These are phyloP conservation scores for Scaptomyza tumidula DNA, from an alignment of 2,888 invertebrate species.

Conservation along the genomic window DNA sequence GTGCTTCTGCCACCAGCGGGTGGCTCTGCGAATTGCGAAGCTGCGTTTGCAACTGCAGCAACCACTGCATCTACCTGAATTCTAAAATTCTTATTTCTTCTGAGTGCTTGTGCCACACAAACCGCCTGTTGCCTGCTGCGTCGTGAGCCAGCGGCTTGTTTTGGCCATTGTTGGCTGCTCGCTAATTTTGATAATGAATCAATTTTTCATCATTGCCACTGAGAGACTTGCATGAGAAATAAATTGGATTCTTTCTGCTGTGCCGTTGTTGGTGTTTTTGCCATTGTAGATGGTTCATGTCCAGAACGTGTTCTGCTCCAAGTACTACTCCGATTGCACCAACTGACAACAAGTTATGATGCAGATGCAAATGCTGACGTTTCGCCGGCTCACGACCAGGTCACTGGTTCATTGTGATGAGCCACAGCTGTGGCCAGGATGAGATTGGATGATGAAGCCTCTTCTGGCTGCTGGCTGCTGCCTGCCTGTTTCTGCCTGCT, in stretches of 20 bases:
- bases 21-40: constrained; percentile 36
- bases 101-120: constrained; percentile 3
- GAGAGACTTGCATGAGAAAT: constrained; percentile 67
- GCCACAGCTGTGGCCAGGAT: constrained; percentile 58
- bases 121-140: constrained; percentile 26
- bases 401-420: constrained; percentile 82
- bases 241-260: constrained; percentile 68
- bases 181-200: constrained; percentile 80
- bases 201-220: constrained; percentile 77
- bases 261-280: not conserved
- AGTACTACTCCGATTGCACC: constrained; percentile 29
- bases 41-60: constrained; percentile 37
- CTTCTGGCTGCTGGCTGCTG: constrained; percentile 16
- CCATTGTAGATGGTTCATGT: constrained; percentile 35
- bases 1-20: constrained; percentile 61
- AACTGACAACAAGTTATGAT: constrained; percentile 66
- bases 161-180: constrained; percentile 69
- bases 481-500: not conserved
- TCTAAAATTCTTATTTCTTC: constrained; percentile 9
- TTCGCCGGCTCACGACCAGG: constrained; percentile 80
- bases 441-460: constrained; percentile 21
- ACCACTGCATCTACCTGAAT: constrained; percentile 17
- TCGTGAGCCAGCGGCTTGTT: constrained; percentile 75
- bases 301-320: constrained; percentile 52
- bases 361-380: constrained; percentile 26